A percentile compares a stretch with the other conserved stretches of the same genome.
phyloP scores from a whole-genome alignment of 2,797 vertebrate genomes.

The Limnodromus scolopaceus region DNA sequence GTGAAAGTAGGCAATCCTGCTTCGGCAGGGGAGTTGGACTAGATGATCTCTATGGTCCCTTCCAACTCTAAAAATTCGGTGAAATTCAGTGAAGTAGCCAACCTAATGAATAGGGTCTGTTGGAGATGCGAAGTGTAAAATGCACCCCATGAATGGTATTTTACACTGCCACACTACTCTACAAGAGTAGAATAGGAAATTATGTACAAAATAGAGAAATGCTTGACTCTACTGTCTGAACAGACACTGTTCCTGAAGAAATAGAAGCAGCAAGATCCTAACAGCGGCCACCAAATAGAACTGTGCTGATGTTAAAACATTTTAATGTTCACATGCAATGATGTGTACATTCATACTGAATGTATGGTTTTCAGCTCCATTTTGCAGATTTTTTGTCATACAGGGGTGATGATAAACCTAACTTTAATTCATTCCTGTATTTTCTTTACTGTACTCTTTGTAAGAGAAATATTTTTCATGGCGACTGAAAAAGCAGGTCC shows the following conservation, averaged over 20 bases:
- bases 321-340: neutral
- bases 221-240: neutral
- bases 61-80: no score
- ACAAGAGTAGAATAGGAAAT: neutral
- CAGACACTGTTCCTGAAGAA: neutral
- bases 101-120: neutral
- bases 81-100: no score
- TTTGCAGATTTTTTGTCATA: neutral
- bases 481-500: neutral
- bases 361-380: neutral
- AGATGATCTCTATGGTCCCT: no score
- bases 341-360: neutral
- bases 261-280: neutral
- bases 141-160: neutral
- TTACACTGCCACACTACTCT: neutral
- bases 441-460: neutral
- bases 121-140: neutral
- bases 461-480: neutral
- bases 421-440: neutral
- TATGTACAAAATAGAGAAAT: neutral
- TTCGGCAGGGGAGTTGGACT: no score
- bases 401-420: neutral
- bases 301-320: neutral
- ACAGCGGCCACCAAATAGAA: neutral
- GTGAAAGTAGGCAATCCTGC: no score